These are phyloP conservation scores for Cerastoderma edule DNA, from an alignment of 2,888 invertebrate species.

Conservation along the genomic window DNA sequence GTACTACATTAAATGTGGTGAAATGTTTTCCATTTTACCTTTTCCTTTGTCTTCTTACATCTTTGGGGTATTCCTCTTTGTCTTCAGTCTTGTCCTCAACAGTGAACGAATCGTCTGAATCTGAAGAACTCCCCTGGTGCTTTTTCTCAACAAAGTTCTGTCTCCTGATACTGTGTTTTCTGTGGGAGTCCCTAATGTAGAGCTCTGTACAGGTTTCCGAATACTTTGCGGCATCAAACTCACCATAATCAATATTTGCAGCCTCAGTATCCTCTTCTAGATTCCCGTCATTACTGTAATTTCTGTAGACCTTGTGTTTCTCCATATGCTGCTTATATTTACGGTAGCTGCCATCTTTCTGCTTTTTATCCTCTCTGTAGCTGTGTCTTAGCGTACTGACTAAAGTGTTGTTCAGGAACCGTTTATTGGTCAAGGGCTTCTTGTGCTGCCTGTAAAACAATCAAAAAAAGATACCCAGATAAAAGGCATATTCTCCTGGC, in stretches of 20 bases:
- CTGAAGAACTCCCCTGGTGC: conserved; percentile 44
- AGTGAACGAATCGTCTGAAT: conserved; percentile 41
- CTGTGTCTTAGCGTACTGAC: conserved; percentile 75
- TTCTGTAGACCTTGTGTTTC: conserved; percentile 16
- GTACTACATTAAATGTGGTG: too few species aligned
- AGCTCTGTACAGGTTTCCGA: conserved; percentile 50
- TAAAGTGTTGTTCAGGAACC: conserved; percentile 78
- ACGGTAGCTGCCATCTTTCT: conserved; percentile 34
- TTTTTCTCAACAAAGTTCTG: conserved; percentile 55
- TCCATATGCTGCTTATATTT: conserved; percentile 43
- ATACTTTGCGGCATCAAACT: conserved; percentile 56
- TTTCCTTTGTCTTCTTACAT: too few species aligned
- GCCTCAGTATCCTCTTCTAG: conserved; percentile 31
- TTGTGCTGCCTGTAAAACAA: conserved; percentile 71
- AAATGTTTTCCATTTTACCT: too few species aligned
- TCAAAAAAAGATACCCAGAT: too few species aligned
- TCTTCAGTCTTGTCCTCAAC: conserved; percentile 35
- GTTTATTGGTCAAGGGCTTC: conserved; percentile 75
- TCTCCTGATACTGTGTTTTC: conserved; percentile 55
- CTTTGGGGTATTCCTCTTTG: too few species aligned
- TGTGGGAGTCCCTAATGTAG: conserved; percentile 50
- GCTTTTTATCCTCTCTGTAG: conserved; percentile 48
- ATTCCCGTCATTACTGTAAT: conserved; percentile 23
- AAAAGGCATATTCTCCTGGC: too few species aligned
- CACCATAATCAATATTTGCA: conserved; percentile 51